phyloP scores from a whole-genome alignment of 2,888 invertebrate genomes.

The Noctua fimbriata region DNA sequence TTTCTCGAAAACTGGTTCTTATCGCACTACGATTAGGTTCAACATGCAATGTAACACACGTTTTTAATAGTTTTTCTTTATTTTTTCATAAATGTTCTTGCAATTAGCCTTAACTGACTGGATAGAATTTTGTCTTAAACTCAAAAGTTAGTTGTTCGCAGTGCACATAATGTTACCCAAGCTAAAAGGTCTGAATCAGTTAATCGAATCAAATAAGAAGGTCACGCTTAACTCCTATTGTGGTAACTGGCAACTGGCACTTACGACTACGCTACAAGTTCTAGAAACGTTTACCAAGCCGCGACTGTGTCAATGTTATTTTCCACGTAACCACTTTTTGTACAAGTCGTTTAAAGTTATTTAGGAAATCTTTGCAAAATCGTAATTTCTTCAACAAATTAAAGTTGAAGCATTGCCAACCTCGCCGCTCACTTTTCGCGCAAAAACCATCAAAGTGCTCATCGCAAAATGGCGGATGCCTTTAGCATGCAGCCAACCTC shows the following conservation, averaged over 20 bases:
- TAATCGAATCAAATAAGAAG: conserved; percentile 52
- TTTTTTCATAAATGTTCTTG: no score
- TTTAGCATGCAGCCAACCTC: conserved; percentile 75
- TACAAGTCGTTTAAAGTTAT: conserved; percentile 65
- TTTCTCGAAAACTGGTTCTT: no score
- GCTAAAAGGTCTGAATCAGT: conserved; percentile 34
- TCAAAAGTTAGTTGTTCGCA: background rate
- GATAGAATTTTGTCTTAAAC: background rate
- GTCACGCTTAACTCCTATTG: conserved; percentile 51
- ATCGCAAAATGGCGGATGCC: conserved; percentile 86
- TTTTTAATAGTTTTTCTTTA: no score
- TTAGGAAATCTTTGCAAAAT: conserved; percentile 71
- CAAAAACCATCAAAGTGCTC: conserved; percentile 82
- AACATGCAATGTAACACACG: no score
- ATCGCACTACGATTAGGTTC: no score
- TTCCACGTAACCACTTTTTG: conserved; percentile 69
- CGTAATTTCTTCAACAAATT: conserved; percentile 71
- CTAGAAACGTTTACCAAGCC: conserved; percentile 43
- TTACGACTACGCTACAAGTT: conserved; percentile 24
- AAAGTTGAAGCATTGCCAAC: conserved; percentile 72
- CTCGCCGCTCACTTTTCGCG: conserved; percentile 81
- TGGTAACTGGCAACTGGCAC: conserved; percentile 34
- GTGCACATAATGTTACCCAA: conserved; percentile 1
- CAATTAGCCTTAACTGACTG: background rate
- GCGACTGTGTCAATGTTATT: conserved; percentile 51